Evolutionary conservation across 2,888 invertebrate genomes (phyloP), one percentile per base, ranked within the genome.

Genomic region (Pterostichus niger): DNA sequence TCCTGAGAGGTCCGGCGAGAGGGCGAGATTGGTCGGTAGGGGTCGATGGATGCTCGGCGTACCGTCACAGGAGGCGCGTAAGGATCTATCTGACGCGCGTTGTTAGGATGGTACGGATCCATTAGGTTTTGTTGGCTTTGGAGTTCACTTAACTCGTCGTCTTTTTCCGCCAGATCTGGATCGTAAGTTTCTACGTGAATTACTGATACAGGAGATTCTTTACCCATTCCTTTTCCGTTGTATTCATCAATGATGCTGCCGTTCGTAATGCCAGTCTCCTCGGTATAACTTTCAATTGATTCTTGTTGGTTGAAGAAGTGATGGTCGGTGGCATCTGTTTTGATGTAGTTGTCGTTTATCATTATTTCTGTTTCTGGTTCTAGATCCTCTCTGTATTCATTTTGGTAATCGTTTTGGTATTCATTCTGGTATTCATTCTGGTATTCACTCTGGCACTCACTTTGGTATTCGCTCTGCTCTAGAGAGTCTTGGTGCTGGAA

Each of bases 21-120:
- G 54, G 90, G 91, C 10, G 91, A 92, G 6, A 92, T 90, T 31
- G 90, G 89, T 85, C 87, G 85, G 71, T 86, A 86, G 7, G 85
- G 85, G 64, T 86, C 86, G 0, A 85, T 40, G 1, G 85, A 85
- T 0, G 86, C 56, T 64, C 85, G 84, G 35, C 86, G 83, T 13
- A 83, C 75, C 40, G 86, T 84, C 31, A 85, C 85, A 56, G 86
- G 84, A 3, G 86, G 85, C 3, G 84, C 84, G 78, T 86, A 85
- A 5, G 84, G 84, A 61, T 87, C 87, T 82, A 15, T 49, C 78
- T 85, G 85, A 35, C 84, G 86, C 84, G 87, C 88, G 24, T 87
- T 85, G 31, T 89, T 87, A n/a, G 91, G 90, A 85, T 90, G 90
- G 86, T 91, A 92, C 2, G 92, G 91, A 86, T 93, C 92, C 54